These are phyloP conservation scores for Dermatemys mawii DNA, from an alignment of 2,113 vertebrate genomes.

Conservation along the genomic window DNA sequence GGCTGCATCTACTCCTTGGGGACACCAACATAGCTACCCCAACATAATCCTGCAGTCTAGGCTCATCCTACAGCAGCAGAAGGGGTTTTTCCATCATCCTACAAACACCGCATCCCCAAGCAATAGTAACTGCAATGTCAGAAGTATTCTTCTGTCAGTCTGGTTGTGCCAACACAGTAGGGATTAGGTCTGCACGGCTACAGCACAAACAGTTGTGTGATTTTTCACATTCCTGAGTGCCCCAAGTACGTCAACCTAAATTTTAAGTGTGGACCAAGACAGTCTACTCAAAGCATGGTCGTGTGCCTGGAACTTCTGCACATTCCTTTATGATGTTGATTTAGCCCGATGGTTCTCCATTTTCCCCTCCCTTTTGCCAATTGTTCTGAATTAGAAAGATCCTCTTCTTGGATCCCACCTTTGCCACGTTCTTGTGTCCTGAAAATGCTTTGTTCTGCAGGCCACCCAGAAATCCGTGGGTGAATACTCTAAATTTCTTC, in stretches of 20 bases:
- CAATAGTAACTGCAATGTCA: too few relatives aligned
- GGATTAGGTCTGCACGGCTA: neutral
- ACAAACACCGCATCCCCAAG: too few relatives aligned
- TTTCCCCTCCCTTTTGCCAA: neutral
- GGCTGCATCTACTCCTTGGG: neutral
- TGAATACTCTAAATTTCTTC: fast-evolving
- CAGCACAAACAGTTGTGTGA: neutral
- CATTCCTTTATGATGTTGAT: fast-evolving
- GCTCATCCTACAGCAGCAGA: too few relatives aligned
- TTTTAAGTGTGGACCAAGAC: neutral
- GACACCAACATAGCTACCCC: neutral
- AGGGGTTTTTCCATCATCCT: too few relatives aligned
- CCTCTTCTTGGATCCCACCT: neutral
- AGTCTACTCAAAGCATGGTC: neutral
- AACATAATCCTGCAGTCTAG: too few relatives aligned
- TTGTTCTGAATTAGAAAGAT: fast-evolving
- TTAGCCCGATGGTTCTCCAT: fast-evolving
- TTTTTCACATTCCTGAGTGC: neutral
- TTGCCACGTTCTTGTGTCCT: fast-evolving
- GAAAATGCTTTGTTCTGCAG: neutral
- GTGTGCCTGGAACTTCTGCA: fast-evolving
- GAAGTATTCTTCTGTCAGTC: neutral
- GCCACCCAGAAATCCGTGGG: neutral
- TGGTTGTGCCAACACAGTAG: neutral
- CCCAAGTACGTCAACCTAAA: neutral